Base-by-base conservation (phyloP, 2,797 vertebrate species). In the Lepus townsendii region DNA sequence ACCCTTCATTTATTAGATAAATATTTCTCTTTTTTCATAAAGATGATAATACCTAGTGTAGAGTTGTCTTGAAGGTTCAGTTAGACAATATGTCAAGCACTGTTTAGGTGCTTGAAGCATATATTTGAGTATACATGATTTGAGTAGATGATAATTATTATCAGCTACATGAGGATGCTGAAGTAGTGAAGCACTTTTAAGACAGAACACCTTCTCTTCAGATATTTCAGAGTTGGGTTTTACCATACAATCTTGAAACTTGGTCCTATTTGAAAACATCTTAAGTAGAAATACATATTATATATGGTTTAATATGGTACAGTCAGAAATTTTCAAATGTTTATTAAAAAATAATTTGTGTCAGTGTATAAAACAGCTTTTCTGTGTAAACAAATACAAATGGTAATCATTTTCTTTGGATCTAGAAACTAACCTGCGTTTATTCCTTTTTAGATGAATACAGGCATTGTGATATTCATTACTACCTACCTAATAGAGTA, bases 341-440 rank as follows among this genome's bases (percentile, higher is more conserved):
- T 3, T 13, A 4, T 95, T 12, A 47, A 0, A 24, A 93, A 8
- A 88, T 84, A 89, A 27, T 32, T 95, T 86, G 9, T 88, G 19
- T 91, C 66, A 35, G 72, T n/a, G 88, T 90, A 76, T 35, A 90
- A 38, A 92, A 30, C 4, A 83, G 0, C 66, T 84, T 60, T 93
- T 94, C 80, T 38, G 65, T 86, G 22, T 93, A 78, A 71, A 26
- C 9, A 93, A 57, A 83, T 91, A n/a, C 78, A 71, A 83, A 30
- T 78, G 27, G 11, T 89, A 65, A 77, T 73, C 3, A 68, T 88
- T 96, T 88, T 95, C 38, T 90, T 91, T 91, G n/a, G 84, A 50
- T 91, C 63, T 90, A 47, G 57, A 72, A 94, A 95, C 79, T 27
- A 82, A 63, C 10, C 63, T 92, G 65, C 32, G 26, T 90, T 20